phyloP scores from a whole-genome alignment of 2,797 vertebrate species.

The Xiphorhynchus erythropygius region DNA sequence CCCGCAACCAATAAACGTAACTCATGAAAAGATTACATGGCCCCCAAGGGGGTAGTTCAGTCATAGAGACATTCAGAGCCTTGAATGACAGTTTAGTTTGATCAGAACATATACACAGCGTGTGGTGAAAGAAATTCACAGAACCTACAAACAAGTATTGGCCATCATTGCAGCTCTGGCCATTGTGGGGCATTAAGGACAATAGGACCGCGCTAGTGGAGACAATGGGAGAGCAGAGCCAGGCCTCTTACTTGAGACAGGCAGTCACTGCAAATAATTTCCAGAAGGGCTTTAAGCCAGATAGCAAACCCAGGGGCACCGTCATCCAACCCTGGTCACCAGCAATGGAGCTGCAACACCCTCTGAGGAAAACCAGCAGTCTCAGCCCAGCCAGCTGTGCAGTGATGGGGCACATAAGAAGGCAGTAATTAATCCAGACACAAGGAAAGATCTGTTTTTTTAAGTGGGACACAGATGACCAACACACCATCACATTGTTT shows the following conservation, averaged over 20 bases:
- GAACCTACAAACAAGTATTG: not conserved
- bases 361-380: not conserved
- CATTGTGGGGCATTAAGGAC: not conserved
- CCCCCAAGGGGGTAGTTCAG: not conserved
- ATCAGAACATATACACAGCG: not conserved
- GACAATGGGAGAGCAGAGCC: not conserved
- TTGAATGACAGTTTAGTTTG: not conserved
- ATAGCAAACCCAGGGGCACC: accelerated
- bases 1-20: not conserved
- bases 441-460: not conserved
- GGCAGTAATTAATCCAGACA: not conserved
- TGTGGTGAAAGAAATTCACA: not conserved
- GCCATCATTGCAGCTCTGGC: accelerated
- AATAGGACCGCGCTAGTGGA: accelerated
- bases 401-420: not conserved
- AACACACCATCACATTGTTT: not conserved
- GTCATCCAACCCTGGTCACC: not conserved
- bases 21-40: not conserved
- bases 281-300: not conserved
- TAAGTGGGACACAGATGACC: not conserved
- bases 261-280: not conserved
- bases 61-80: not conserved
- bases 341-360: not conserved
- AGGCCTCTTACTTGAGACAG: not conserved
- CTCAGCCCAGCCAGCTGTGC: not conserved